Evolutionary conservation across 2,888 invertebrate genomes (phyloP).

Genomic region (Trichopria drosophilae): DNA sequence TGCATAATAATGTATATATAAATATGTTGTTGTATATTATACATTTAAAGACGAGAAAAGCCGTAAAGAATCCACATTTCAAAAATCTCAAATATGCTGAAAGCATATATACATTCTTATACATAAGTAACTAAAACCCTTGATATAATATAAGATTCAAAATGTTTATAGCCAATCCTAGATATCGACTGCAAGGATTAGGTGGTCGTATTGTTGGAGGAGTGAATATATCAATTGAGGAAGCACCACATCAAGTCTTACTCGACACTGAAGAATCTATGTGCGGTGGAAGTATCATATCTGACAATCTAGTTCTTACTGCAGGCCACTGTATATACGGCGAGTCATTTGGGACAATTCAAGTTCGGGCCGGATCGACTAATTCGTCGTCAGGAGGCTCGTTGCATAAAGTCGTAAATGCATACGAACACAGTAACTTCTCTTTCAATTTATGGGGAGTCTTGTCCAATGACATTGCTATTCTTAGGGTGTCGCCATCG

Average conservation of each 20-base stretch:
- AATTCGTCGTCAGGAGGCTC: slow-evolving; percentile 60
- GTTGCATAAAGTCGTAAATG: slow-evolving; percentile 56
- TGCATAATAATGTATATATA: no score
- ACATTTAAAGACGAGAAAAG: no score
- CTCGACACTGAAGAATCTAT: slow-evolving; percentile 58
- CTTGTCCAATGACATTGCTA: slow-evolving; percentile 63
- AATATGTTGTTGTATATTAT: no score
- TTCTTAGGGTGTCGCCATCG: slow-evolving; percentile 55
- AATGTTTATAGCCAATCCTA: no score
- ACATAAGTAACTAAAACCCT: no score
- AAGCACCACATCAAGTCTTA: slow-evolving; percentile 61
- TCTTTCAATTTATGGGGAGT: slow-evolving; percentile 50
- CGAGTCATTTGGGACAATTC: slow-evolving; percentile 28
- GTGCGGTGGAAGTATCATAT: slow-evolving; percentile 65
- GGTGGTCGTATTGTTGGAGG: slow-evolving; percentile 62
- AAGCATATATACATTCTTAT: no score
- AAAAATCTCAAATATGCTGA: no score
- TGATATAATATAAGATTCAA: no score
- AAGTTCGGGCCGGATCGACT: slow-evolving; percentile 59
- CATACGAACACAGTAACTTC: slow-evolving; percentile 63
- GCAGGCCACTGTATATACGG: slow-evolving; percentile 65
- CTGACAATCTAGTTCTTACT: slow-evolving; percentile 61
- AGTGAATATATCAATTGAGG: slow-evolving; percentile 58
- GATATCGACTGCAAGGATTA: no score
- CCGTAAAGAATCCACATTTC: no score